Evolutionary conservation across 2,888 invertebrate genomes (phyloP).

Genomic region (Drosophila pseudotakahashii): DNA sequence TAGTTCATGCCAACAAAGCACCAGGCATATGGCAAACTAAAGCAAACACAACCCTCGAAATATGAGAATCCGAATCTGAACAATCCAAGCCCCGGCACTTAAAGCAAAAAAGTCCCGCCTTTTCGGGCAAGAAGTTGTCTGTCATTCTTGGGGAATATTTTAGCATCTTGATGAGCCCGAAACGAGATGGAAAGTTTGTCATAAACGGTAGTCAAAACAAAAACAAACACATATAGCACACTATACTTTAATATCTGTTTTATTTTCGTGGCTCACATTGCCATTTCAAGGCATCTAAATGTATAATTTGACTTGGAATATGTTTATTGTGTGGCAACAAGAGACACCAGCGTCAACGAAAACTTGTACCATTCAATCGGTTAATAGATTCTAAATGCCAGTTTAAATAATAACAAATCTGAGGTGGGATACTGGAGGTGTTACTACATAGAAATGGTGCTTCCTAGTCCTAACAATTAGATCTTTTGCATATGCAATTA

Average conservation of each 20-base stretch:
- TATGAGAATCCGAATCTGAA: constrained; percentile 8
- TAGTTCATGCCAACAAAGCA: constrained; percentile 44
- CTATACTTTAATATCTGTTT: constrained; percentile 5
- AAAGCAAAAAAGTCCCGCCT: background rate
- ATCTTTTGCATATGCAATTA: constrained; percentile 18
- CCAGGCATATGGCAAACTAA: constrained; percentile 21
- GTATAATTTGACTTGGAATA: constrained; percentile 1
- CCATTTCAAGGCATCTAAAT: constrained; percentile 8
- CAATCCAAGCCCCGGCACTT: constrained; percentile 12
- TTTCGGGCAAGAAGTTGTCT: constrained; percentile 3
- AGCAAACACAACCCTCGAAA: constrained; percentile 38
- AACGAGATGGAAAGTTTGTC: constrained; percentile 31
- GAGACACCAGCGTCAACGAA: constrained; percentile 4
- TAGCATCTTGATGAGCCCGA: constrained; percentile 44
- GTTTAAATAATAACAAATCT: constrained; percentile 27
- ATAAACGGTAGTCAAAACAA: constrained; percentile 9
- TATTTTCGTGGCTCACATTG: background rate
- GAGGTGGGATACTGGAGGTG: constrained; percentile 7
- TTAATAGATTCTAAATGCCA: constrained; percentile 31
- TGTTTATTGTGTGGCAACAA: background rate
- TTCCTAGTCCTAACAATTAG: constrained; percentile 2
- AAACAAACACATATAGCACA: constrained; percentile 1
- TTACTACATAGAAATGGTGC: constrained; percentile 1
- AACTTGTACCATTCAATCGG: constrained; percentile 5
- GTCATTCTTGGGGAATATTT: constrained; percentile 34